These are phyloP conservation scores for Smutsia gigantea DNA, from an alignment of 2,797 vertebrate species.

Conservation along the genomic window DNA sequence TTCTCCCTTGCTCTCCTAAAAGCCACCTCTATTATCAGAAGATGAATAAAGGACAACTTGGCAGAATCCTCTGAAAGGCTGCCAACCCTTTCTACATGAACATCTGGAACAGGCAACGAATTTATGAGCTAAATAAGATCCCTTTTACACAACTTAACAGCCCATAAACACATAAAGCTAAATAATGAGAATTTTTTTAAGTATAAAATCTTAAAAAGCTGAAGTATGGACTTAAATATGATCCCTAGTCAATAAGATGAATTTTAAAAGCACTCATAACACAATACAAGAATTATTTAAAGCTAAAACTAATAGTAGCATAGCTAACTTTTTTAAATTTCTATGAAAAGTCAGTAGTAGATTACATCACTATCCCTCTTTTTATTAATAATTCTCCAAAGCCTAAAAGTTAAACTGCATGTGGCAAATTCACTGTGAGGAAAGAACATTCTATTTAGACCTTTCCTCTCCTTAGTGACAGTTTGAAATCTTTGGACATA, in stretches of 20 bases:
- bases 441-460: constrained; percentile 26
- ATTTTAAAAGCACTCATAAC: constrained; percentile 20
- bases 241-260: neutral
- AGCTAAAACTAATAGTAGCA: neutral
- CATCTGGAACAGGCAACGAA: neutral
- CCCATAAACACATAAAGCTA: neutral
- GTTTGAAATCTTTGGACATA: neutral
- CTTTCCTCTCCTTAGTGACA: neutral
- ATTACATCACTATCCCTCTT: neutral
- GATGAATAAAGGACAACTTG: neutral
- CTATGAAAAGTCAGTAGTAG: neutral
- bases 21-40: neutral
- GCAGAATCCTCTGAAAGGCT: neutral
- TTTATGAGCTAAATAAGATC: neutral
- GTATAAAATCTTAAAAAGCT: neutral
- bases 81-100: neutral
- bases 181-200: neutral
- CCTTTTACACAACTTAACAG: neutral
- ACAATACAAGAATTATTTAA: neutral
- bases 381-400: neutral
- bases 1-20: neutral
- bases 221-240: neutral
- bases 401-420: neutral
- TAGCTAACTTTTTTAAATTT: neutral
- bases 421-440: neutral